Evolutionary conservation across 1,140 invertebrate genomes (phyloP).

Genomic region (Euura saliciscinereae): DNA sequence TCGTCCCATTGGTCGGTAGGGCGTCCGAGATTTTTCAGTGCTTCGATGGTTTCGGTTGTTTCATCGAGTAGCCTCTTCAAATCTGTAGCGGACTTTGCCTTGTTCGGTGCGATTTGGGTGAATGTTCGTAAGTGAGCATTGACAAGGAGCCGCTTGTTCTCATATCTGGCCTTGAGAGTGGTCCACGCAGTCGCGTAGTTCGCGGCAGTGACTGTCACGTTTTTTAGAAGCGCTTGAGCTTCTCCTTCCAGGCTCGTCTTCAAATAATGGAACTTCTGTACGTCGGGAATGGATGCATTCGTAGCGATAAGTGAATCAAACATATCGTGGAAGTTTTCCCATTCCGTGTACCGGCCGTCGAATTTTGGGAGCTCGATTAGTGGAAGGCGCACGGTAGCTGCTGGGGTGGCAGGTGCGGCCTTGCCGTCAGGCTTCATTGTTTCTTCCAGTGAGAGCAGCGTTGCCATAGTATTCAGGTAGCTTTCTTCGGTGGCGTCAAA

Average conservation of each 20-base stretch:
- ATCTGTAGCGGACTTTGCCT: constrained; percentile 22
- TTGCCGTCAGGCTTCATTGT: no score
- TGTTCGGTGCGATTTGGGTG: constrained; percentile 22
- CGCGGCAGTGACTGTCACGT: constrained; percentile 24
- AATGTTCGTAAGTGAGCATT: constrained; percentile 29
- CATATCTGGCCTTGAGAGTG: constrained; percentile 26
- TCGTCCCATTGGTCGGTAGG: constrained; percentile 29
- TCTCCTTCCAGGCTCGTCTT: constrained; percentile 18
- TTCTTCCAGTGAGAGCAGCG: no score
- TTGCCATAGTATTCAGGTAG: no score
- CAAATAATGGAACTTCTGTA: constrained; percentile 28
- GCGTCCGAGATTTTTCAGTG: constrained; percentile 18
- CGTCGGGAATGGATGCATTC: constrained; percentile 17
- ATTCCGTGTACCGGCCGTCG: constrained; percentile 27
- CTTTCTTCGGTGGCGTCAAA: no score
- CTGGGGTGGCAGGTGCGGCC: background rate
- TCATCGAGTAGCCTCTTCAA: constrained; percentile 26
- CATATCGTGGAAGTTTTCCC: constrained; percentile 28
- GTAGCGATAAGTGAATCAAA: constrained; percentile 25
- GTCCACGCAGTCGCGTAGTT: constrained; percentile 33
- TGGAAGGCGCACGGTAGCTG: constrained; percentile 20
- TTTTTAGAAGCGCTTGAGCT: constrained; percentile 25
- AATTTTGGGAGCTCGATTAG: constrained; percentile 26
- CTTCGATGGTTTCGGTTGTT: constrained; percentile 25
- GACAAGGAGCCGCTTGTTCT: constrained; percentile 27